phyloP scores from a whole-genome alignment of 2,888 invertebrate species.

The Deilephila elpenor region DNA sequence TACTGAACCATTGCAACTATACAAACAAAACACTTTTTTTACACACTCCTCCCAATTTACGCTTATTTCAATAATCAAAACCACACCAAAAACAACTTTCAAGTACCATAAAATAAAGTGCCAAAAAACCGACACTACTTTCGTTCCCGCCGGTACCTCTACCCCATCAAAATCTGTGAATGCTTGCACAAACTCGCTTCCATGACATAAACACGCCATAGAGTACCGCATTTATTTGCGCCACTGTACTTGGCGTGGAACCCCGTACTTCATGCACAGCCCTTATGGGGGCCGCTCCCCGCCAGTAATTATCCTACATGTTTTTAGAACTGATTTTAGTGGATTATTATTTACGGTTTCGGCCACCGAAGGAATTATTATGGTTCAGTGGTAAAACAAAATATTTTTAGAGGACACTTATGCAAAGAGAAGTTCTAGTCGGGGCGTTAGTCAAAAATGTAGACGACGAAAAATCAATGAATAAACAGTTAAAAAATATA shows the following conservation, averaged over 20 bases:
- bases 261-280: constrained; percentile 66
- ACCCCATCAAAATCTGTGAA: constrained; percentile 84
- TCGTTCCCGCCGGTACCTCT: constrained; percentile 63
- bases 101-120: background rate
- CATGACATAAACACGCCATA: constrained; percentile 81
- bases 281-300: constrained; percentile 75
- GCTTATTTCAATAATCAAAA: too few relatives aligned
- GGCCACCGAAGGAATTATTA: constrained; percentile 49
- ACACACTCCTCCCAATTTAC: too few relatives aligned
- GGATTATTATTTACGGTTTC: constrained; percentile 81
- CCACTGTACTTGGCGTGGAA: constrained; percentile 48
- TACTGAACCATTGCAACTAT: too few relatives aligned
- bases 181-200: constrained; percentile 85
- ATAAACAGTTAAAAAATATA: too few relatives aligned
- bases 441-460: too few relatives aligned
- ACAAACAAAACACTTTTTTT: too few relatives aligned
- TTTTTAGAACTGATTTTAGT: constrained; percentile 81
- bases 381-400: constrained; percentile 15
- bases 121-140: constrained; percentile 35
- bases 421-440: background rate
- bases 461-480: too few relatives aligned
- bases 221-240: constrained; percentile 71
- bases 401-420: background rate
- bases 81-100: background rate
- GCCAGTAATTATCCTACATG: constrained; percentile 82